These are phyloP conservation scores for Phalacrocorax aristotelis DNA, from an alignment of 2,113 vertebrate species.

Conservation along the genomic window DNA sequence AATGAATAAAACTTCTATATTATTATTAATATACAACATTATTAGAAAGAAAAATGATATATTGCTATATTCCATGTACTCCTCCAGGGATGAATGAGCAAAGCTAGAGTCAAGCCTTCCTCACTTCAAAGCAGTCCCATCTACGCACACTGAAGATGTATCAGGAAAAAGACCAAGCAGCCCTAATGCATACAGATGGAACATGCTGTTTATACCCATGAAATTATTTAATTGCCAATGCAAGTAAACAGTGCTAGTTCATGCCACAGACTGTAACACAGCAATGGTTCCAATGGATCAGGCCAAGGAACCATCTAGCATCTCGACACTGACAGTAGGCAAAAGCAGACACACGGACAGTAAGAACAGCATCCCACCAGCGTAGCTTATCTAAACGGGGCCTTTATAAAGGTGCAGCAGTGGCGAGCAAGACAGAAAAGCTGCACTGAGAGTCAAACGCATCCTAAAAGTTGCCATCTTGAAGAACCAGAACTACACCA, in stretches of 20 bases:
- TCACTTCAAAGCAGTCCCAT: neutral
- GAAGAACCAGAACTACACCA: too few species aligned
- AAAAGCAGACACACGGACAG: neutral
- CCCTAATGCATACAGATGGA: neutral
- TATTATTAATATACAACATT: neutral
- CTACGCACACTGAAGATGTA: neutral
- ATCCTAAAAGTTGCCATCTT: rapidly evolving
- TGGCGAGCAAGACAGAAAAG: neutral
- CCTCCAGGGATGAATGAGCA: neutral
- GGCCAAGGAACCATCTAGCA: neutral
- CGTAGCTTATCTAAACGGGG: rapidly evolving
- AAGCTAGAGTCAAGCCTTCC: neutral
- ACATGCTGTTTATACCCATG: neutral
- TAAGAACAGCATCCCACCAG: rapidly evolving
- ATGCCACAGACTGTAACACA: neutral
- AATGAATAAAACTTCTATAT: neutral
- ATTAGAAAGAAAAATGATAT: neutral
- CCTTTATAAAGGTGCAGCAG: rapidly evolving
- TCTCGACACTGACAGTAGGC: neutral
- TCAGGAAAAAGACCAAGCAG: neutral
- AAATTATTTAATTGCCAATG: rapidly evolving
- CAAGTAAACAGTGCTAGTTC: neutral
- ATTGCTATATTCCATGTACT: neutral
- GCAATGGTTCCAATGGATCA: rapidly evolving
- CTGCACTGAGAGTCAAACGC: rapidly evolving